A percentile compares a stretch with the other conserved stretches of the same genome.
phyloP scores from a whole-genome alignment of 2,888 invertebrate genomes.

The Acronicta alni region DNA sequence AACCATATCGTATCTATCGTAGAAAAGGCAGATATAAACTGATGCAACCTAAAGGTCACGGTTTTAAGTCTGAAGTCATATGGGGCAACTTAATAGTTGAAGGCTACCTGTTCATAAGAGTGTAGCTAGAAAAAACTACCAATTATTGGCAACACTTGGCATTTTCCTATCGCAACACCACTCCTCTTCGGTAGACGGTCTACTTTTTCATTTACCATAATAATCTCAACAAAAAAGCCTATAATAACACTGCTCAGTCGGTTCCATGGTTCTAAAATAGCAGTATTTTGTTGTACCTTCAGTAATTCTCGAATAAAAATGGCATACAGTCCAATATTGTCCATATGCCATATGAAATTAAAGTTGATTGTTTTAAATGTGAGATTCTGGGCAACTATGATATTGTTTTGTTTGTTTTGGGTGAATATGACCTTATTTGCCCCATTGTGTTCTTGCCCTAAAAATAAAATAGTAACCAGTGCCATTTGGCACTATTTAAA shows the following conservation, averaged over 20 bases:
- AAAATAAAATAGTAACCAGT: background rate
- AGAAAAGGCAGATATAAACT: no score
- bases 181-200: background rate
- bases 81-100: no score
- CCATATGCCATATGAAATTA: background rate
- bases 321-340: background rate
- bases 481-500: no score
- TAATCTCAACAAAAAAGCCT: no score
- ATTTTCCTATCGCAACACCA: no score
- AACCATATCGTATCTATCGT: no score
- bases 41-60: no score
- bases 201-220: background rate
- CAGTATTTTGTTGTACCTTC: background rate
- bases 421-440: constrained; percentile 42
- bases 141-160: no score
- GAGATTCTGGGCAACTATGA: constrained; percentile 36
- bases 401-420: constrained; percentile 35
- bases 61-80: no score
- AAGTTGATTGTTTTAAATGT: constrained; percentile 17
- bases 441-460: constrained; percentile 35
- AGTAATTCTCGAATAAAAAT: background rate
- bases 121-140: no score
- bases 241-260: background rate
- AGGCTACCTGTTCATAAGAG: no score
- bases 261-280: background rate